A percentile compares a stretch with the other conserved stretches of the same genome.
Evolutionary conservation across 2,888 invertebrate species (phyloP).

Genomic region (Standfussiana lucernea): DNA sequence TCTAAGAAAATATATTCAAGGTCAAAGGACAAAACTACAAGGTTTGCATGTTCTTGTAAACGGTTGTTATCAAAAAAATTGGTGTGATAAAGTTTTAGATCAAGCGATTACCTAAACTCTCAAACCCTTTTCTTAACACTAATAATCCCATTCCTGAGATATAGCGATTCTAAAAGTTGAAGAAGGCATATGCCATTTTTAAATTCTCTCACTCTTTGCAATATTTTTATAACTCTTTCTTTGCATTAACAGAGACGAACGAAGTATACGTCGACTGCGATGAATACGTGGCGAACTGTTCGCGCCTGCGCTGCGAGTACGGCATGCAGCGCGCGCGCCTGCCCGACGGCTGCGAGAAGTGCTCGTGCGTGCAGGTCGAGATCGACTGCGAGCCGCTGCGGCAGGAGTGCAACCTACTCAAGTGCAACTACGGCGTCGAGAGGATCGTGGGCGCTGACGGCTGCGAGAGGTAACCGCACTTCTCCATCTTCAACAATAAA

Average conservation of each 20-base stretch:
- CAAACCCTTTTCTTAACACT: background rate
- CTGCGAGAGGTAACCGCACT: conserved; percentile 76
- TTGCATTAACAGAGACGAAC: conserved; percentile 58
- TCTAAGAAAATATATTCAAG: background rate
- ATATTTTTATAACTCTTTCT: background rate
- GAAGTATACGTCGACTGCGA: conserved; percentile 69
- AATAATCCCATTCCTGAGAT: background rate
- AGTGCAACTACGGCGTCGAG: conserved; percentile 93
- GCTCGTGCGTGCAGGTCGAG: conserved; percentile 83
- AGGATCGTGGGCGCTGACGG: conserved; percentile 75
- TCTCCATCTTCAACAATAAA: background rate
- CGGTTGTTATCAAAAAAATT: background rate
- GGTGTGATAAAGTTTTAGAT: background rate
- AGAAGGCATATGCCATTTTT: background rate
- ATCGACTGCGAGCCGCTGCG: conserved; percentile 90
- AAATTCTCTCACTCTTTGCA: background rate
- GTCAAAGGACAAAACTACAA: background rate
- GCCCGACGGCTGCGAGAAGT: conserved; percentile 92
- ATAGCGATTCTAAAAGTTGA: background rate
- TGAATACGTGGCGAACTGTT: conserved; percentile 90
- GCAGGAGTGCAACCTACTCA: conserved; percentile 91
- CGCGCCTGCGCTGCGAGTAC: conserved; percentile 92
- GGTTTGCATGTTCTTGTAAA: background rate
- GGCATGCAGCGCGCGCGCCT: conserved; percentile 91
- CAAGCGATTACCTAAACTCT: background rate